A percentile compares a stretch with the other conserved stretches of the same genome.
These are phyloP conservation scores for Hoplodrina blanda DNA, from an alignment of 2,888 invertebrate species.

Conservation along the genomic window DNA sequence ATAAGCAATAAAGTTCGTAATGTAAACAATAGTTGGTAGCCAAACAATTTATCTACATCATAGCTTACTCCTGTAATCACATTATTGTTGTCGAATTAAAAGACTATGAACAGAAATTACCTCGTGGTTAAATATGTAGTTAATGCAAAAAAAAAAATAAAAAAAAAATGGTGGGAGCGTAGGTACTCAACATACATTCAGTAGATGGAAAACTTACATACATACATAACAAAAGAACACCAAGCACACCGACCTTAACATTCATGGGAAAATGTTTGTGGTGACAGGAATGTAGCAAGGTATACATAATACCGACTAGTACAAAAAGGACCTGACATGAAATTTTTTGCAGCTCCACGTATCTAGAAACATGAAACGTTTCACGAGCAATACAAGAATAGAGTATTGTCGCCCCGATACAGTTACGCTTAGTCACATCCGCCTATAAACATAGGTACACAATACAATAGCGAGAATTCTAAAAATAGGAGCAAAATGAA, in stretches of 20 bases:
- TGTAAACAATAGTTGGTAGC: conserved; percentile 50
- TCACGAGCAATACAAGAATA: conserved; percentile 75
- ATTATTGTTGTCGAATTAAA: not conserved
- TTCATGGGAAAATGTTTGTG: conserved; percentile 35
- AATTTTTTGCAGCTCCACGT: conserved; percentile 52
- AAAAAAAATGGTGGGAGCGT: too few species aligned
- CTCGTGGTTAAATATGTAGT: not conserved
- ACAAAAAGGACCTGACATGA: conserved; percentile 51
- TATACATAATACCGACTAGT: conserved; percentile 27
- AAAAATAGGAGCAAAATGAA: conserved; percentile 71
- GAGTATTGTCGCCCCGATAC: conserved; percentile 78
- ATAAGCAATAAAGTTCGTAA: conserved; percentile 43
- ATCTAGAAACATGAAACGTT: conserved; percentile 63
- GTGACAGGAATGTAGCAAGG: conserved; percentile 19
- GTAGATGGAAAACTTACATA: not conserved
- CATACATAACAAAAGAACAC: not conserved
- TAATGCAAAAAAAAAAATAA: not conserved
- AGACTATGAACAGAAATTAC: not conserved
- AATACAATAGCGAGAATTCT: conserved; percentile 72
- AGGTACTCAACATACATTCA: too few species aligned
- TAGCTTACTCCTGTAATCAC: conserved; percentile 16
- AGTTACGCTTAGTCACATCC: conserved; percentile 81
- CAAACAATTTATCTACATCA: conserved; percentile 40
- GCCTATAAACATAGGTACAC: conserved; percentile 73
- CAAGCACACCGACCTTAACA: conserved; percentile 16